A percentile compares a stretch with the other conserved stretches of the same genome.
Conservation (phyloP, 2,113 vertebrate species). For the Coturnix japonica region DNA sequence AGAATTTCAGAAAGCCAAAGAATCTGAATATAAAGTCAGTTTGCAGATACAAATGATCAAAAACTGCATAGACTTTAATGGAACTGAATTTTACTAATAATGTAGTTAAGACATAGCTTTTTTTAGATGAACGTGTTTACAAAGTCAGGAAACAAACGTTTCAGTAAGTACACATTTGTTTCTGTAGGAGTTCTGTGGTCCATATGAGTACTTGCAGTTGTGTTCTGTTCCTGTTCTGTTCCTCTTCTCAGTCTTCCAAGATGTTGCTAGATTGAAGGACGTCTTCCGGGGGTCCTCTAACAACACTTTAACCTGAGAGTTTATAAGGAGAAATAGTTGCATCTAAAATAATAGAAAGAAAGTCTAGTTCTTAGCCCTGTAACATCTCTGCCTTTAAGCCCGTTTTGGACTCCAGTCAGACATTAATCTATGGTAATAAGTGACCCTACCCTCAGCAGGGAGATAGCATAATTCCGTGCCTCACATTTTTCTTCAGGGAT, state of each 20-base stretch:
- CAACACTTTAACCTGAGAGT: background rate
- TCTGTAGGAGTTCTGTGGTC: background rate
- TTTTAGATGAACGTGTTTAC: background rate
- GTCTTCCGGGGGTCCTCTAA: background rate
- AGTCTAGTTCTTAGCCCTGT: background rate
- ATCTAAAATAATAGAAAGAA: fast-evolving
- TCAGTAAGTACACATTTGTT: background rate
- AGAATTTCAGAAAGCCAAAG: background rate
- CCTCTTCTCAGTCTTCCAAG: background rate
- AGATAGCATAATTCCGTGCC: background rate
- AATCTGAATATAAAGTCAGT: background rate
- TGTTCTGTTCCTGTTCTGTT: background rate
- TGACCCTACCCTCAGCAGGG: background rate
- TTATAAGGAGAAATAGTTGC: background rate
- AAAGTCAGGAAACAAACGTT: background rate
- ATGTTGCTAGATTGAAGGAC: background rate
- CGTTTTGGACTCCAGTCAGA: background rate
- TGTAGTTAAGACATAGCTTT: background rate
- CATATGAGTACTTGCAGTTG: background rate
- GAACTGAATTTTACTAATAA: background rate
- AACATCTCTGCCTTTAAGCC: background rate
- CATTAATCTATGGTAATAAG: background rate
- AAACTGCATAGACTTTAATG: background rate
- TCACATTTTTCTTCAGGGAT: background rate
- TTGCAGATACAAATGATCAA: background rate